Evolutionary conservation across 1,140 invertebrate genomes (phyloP), one percentile per base, ranked within the genome.

Genomic region (Heliconius nattereri): DNA sequence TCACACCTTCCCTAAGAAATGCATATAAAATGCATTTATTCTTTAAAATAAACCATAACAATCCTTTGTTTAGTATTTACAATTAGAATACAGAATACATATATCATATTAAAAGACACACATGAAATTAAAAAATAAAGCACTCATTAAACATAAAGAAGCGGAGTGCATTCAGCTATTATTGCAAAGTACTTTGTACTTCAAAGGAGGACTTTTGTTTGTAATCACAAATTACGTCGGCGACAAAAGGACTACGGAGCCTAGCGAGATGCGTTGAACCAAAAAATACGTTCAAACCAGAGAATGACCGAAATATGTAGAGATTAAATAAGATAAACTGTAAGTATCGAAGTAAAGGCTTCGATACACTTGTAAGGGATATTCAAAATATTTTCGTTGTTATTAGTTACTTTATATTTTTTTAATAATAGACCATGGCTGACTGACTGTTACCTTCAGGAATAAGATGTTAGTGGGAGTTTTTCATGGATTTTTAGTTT

Each of bases 271-370:
- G 78, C 77, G 74, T 75, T 80, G 76, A 83, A 83, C 73, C 78
- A 84, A 84, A 83, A 83, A 84, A 81, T 84, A 85, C 76, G 78
- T 73, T 81, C 71, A 73, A 81, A 85, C 83, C 78, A 78, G 76
- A 70, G 80, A 79, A 79, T 52, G n/a, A 70, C 57, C 71, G 70
- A 74, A 37, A 72, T 37, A n/a, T 75, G 52, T 71, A 35, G 6
- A 13, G 32, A 35, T 35, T 35, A 37, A 71, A 71, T 71, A 71
- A 71, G 19, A 71, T 35, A 7, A 76, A 79, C 76, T 74, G 81
- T 76, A 84, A 73, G 76, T 81, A 83, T 82, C 71, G 76, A 81
- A 57, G 87, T 87, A 91, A 91, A 90, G 90, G 86, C 91, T 90
- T 89, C 82, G 0, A 16, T n/a, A 66, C 13, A 66, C 9, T 66